Base-by-base conservation (phyloP, 1,140 invertebrate genomes). In the Drosophila ohnishii region DNA sequence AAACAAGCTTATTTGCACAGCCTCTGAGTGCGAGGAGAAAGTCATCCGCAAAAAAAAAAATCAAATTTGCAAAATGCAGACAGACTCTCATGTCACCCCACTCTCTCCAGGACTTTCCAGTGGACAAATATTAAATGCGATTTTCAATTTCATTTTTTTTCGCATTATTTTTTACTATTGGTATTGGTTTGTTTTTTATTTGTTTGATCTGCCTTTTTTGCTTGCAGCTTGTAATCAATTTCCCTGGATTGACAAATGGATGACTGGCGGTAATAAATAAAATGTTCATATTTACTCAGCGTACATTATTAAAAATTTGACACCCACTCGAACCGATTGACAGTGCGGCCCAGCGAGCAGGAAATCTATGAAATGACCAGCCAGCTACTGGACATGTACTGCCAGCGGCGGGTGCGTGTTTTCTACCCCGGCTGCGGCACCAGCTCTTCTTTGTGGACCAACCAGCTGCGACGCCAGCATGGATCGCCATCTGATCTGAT, bases 211-310 rank as follows among this genome's bases (percentile, higher is more conserved):
- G 39, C 63, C 47, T 78, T 63, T 30, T 32, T 30, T 71, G 60
- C 77, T 82, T 83, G 48, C 84, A 90, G 88, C 78, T 58, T 90
- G 88, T 73, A 79, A 90, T 80, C 88, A 90, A 88, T 90, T 90
- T 90, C 88, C 88, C 74, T 90, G 88, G 88, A 82, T 90, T 85
- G 85, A 90, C 77, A 81, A 81, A 84, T 90, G 74, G 87, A 81
- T 85, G 80, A 63, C 73, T 65, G 85, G 85, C 78, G 84, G 84
- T 88, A 89, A 89, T 89, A 88, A 84, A 89, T 87, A 84, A 84
- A 84, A 84, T 61, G 56, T 62, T 78, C 55, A 90, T 88, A 80
- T 87, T 81, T 80, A 78, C 62, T 81, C 71, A 77, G 72, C 65
- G 57, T 58, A 50, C 70, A 76, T 87, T 89, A 85, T 89, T 89